phyloP scores from a whole-genome alignment of 2,888 invertebrate genomes.

The Cerceris rybyensis region DNA sequence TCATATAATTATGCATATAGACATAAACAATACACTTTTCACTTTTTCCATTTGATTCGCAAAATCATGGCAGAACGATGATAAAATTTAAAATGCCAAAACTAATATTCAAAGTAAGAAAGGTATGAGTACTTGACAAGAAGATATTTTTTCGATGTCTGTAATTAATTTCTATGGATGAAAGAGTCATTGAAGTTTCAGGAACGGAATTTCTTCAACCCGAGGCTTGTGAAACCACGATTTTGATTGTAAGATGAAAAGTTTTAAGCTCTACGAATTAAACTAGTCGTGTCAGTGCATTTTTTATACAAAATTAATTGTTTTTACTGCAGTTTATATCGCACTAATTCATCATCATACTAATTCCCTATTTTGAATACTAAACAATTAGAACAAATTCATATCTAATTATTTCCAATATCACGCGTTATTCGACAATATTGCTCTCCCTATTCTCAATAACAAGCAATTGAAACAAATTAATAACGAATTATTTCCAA shows the following conservation, averaged over 20 bases:
- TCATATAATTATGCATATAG: background rate
- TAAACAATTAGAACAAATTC: no score
- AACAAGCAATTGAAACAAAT: no score
- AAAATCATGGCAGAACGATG: background rate
- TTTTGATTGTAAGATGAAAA: constrained; percentile 78
- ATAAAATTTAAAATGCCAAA: background rate
- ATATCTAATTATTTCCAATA: no score
- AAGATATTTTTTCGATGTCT: background rate
- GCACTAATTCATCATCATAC: background rate
- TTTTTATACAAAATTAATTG: rapidly evolving
- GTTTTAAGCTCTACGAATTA: constrained; percentile 79
- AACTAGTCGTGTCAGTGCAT: constrained; percentile 71
- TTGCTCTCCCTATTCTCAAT: no score
- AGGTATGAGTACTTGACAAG: background rate
- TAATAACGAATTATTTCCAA: no score
- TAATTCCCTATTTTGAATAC: background rate
- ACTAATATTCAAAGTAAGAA: background rate
- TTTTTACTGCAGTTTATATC: no score
- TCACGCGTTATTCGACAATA: no score
- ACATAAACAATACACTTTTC: background rate
- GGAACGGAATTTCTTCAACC: constrained; percentile 72
- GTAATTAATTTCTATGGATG: background rate
- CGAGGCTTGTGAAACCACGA: constrained; percentile 78
- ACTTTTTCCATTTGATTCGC: background rate
- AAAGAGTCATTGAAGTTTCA: background rate